Conservation (phyloP, 2,797 vertebrate species). For the Natrix natrix region DNA sequence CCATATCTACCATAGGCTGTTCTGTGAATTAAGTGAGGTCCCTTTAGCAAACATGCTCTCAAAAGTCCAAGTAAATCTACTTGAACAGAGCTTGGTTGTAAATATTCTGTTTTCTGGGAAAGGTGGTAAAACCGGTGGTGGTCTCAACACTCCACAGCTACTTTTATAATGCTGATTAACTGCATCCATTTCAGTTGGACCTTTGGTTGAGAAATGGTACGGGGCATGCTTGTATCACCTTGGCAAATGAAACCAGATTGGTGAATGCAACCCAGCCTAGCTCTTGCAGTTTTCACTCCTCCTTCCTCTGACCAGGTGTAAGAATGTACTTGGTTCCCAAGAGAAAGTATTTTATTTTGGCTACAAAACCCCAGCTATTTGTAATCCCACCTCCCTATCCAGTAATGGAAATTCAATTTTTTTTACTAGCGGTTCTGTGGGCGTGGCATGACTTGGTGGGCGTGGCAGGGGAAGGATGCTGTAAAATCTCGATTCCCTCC, state of each 20-base stretch:
- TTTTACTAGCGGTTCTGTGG: too few species aligned
- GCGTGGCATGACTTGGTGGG: too few species aligned
- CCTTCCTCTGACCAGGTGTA: too few species aligned
- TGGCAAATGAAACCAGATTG: background rate
- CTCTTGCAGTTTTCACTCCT: background rate
- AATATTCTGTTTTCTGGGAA: background rate
- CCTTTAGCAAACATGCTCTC: background rate
- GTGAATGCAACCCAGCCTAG: background rate
- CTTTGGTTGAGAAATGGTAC: background rate
- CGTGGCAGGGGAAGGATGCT: too few species aligned
- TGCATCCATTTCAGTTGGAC: background rate
- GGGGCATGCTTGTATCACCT: background rate
- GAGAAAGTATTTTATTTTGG: too few species aligned
- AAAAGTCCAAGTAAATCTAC: background rate
- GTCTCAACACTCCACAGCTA: background rate
- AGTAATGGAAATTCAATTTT: too few species aligned
- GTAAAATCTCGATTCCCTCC: too few species aligned
- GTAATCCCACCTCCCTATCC: too few species aligned
- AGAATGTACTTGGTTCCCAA: too few species aligned
- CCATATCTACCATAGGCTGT: background rate
- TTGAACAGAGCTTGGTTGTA: background rate
- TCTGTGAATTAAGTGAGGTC: background rate
- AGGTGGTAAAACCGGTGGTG: background rate
- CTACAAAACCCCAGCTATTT: too few species aligned
- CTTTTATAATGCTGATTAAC: background rate